These are phyloP conservation scores for Cyclina sinensis DNA, from an alignment of 1,140 invertebrate species.

Conservation along the genomic window DNA sequence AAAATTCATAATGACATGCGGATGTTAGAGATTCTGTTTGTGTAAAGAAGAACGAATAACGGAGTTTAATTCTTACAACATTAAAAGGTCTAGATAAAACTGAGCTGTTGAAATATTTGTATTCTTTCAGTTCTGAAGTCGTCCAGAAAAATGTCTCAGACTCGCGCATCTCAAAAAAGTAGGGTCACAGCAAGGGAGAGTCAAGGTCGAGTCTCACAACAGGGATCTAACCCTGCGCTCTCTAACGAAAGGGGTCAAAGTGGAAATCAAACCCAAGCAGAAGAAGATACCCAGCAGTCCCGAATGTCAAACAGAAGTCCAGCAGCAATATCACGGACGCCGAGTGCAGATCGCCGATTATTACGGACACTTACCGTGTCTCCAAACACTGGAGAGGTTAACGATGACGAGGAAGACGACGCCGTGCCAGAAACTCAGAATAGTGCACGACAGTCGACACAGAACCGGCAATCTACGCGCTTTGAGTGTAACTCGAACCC, in stretches of 20 bases:
- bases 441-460: neutral
- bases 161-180: neutral
- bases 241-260: neutral
- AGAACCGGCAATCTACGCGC: neutral
- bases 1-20: too few species aligned
- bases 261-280: neutral
- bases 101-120: too few species aligned
- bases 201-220: neutral
- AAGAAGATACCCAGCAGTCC: neutral
- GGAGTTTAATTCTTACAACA: too few species aligned
- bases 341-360: constrained; percentile 48
- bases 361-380: constrained; percentile 46
- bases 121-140: neutral
- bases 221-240: neutral
- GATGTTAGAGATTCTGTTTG: too few species aligned
- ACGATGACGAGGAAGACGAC: neutral
- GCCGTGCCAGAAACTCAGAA: neutral
- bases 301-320: constrained; percentile 36
- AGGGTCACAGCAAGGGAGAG: neutral
- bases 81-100: too few species aligned
- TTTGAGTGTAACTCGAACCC: neutral
- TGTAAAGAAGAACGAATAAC: too few species aligned
- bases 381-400: constrained; percentile 23
- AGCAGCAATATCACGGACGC: constrained; percentile 52
- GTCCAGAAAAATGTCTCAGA: neutral